A percentile compares a stretch with the other conserved stretches of the same genome.
Conservation (phyloP, 1,140 invertebrate species). For the Schlechtendalia chinensis region DNA sequence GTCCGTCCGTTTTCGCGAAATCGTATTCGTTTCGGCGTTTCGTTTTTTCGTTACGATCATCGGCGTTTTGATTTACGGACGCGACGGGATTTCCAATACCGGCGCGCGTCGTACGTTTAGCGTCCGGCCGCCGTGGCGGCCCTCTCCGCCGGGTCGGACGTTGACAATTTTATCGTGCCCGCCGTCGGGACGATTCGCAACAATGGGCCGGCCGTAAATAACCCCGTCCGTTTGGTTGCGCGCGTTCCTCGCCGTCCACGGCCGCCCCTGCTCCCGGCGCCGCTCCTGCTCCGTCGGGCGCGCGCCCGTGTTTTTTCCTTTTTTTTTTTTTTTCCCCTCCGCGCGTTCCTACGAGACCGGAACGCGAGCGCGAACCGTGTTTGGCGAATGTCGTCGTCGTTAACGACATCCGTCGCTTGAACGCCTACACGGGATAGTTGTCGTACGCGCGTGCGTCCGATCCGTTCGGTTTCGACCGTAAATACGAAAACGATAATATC, state of each 20-base stretch:
- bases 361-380: constrained; percentile 13
- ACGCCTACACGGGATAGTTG: constrained; percentile 22
- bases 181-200: constrained; percentile 34
- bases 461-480: background rate
- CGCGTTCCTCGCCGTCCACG: background rate
- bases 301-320: constrained; percentile 16
- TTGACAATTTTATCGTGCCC: constrained; percentile 47
- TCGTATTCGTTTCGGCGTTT: no score
- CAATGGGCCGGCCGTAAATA: constrained; percentile 47
- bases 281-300: no score
- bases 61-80: no score
- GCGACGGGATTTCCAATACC: no score
- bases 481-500: background rate
- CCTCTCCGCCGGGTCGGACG: constrained; percentile 26
- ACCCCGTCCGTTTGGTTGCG: background rate
- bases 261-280: no score
- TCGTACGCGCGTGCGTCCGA: background rate
- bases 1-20: no score
- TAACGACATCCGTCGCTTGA: constrained; percentile 46
- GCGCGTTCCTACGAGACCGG: constrained; percentile 33
- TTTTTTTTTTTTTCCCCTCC: no score
- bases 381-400: constrained; percentile 36
- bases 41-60: no score
- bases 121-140: no score
- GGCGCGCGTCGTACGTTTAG: no score